A percentile compares a stretch with the other conserved stretches of the same genome.
Evolutionary conservation across 2,113 vertebrate species (phyloP).

Genomic region (Albula goreensis): DNA sequence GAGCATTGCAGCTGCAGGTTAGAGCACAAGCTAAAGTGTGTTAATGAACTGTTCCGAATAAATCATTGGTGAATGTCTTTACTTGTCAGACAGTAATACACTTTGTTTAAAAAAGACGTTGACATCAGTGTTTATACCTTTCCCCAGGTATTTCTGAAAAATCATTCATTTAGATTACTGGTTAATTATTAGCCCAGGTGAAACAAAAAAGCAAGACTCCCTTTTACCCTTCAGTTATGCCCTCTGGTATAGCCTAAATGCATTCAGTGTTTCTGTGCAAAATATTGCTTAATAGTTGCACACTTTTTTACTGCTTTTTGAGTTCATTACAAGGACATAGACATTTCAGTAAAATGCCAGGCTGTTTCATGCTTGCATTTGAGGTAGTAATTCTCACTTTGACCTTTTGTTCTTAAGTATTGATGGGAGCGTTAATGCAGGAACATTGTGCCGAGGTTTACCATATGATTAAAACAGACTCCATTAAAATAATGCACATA

Average conservation of each 20-base stretch:
- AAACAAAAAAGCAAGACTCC: background rate
- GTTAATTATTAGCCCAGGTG: background rate
- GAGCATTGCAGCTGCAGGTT: too few species aligned
- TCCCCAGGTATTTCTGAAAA: background rate
- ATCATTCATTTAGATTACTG: background rate
- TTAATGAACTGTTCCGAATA: background rate
- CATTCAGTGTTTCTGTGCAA: background rate
- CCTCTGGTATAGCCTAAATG: too few species aligned
- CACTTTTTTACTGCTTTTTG: too few species aligned
- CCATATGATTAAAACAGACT: background rate
- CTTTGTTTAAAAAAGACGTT: background rate
- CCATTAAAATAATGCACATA: background rate
- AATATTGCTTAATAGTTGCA: background rate
- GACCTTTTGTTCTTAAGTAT: background rate
- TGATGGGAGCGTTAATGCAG: background rate
- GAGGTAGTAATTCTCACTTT: background rate
- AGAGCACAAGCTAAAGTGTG: too few species aligned
- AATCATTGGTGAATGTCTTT: background rate
- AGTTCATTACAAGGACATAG: too few species aligned
- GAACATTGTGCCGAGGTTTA: background rate
- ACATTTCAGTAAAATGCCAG: background rate
- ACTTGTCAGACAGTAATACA: background rate
- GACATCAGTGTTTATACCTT: background rate
- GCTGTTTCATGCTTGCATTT: conserved; percentile 1
- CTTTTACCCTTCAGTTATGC: too few species aligned